Evolutionary conservation across 2,888 invertebrate genomes (phyloP), one percentile per base, ranked within the genome.

Genomic region (Lithophane leautieri): DNA sequence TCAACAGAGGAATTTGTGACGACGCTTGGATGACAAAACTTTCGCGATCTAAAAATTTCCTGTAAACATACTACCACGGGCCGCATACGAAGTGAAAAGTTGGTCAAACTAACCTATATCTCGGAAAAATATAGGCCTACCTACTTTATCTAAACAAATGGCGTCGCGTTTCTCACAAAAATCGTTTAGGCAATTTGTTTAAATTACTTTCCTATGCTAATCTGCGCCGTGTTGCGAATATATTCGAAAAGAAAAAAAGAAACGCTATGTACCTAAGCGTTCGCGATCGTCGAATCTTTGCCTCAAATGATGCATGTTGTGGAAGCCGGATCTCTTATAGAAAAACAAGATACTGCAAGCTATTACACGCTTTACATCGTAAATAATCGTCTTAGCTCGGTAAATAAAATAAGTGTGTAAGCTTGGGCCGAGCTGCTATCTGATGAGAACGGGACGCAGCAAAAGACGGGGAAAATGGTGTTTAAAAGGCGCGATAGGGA

Each of bases 131-230:
- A 90, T 90, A 92, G 81, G 87, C 89, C 83, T 87, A 85, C 87
- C 88, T 89, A 92, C 91, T 91, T 91, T 89, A 91, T 92, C 90
- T 90, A 91, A 93, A 92, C 89, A 93, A 93, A 94, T 92, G 89
- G 92, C 90, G 91, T 89, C 90, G 88, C 91, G 89, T 91, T 91
- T 91, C 91, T 93, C 92, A 92, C 93, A 93, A 94, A 95, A 94
- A 94, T 94, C 94, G 93, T 93, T 94, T 92, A 92, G 92, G 94
- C 94, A 94, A 95, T 95, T 95, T 95, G 92, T 94, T 94, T 93
- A 94, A 95, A 95, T 95, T 94, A 95, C 95, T 95, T 95, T 95
- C 90, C 92, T 95, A 95, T 95, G 95, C 93, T 94, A 95, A 95
- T 94, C 90, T 90, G 88, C 89, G 88, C 91, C 93, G 93, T 92